Percentiles rank a stretch among this genome's conserved stretches.
Conservation (phyloP, 2,888 invertebrate species). For the Boloria selene region DNA sequence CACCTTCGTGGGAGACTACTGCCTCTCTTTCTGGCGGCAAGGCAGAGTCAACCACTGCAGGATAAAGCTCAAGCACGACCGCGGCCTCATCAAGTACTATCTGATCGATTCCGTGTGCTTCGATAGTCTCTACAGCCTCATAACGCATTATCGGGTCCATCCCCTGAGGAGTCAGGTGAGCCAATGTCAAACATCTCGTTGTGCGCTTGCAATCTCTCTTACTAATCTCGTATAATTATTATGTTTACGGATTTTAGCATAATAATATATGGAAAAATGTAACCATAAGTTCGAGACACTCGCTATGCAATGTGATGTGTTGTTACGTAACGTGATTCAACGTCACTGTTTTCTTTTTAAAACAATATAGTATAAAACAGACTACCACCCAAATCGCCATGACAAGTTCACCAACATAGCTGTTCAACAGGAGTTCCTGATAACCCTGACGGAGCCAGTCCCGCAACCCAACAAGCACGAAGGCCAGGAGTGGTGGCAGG, state of each 20-base stretch:
- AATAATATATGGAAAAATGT: too few relatives aligned
- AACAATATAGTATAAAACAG: too few relatives aligned
- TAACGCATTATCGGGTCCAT: conserved; percentile 93
- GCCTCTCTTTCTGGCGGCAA: conserved; percentile 96
- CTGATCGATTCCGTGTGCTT: conserved; percentile 93
- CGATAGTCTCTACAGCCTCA: conserved; percentile 95
- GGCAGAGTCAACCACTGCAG: conserved; percentile 95
- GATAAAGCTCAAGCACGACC: conserved; percentile 93
- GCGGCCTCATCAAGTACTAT: conserved; percentile 94
- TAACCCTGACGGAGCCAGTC: conserved; percentile 93
- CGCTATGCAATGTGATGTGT: too few relatives aligned
- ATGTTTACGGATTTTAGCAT: too few relatives aligned
- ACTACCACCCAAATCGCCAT: too few relatives aligned
- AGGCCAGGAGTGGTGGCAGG: conserved; percentile 96
- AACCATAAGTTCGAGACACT: too few relatives aligned
- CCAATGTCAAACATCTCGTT: neutral
- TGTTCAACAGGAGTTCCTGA: conserved; percentile 87
- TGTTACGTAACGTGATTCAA: too few relatives aligned
- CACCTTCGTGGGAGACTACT: conserved; percentile 97
- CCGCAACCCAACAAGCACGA: conserved; percentile 98
- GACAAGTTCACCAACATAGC: too few relatives aligned
- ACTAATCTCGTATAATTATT: too few relatives aligned
- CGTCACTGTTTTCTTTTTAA: too few relatives aligned
- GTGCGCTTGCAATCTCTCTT: too few relatives aligned
- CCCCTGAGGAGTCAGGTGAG: conserved; percentile 91